Percentiles rank a stretch among this genome's conserved stretches.
These are phyloP conservation scores for Ptychadena robeensis DNA, from an alignment of 2,797 vertebrate species.

Conservation along the genomic window DNA sequence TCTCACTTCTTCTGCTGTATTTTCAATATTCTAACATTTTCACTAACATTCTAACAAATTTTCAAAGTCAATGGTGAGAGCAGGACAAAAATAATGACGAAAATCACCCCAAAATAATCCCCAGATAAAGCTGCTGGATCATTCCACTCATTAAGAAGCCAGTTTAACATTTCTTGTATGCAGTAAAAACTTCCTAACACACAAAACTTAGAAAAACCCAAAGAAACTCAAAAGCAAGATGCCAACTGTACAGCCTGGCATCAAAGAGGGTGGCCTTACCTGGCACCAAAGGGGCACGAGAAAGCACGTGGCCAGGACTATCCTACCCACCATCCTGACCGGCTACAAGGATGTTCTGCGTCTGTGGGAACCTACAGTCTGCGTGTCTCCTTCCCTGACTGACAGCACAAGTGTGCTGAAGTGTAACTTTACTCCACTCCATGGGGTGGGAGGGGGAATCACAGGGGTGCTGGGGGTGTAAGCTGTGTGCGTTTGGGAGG, in stretches of 20 bases:
- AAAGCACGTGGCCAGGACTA: conserved; percentile 67
- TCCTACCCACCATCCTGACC: conserved; percentile 64
- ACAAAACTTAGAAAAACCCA: background rate
- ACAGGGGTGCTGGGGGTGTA: conserved; percentile 26
- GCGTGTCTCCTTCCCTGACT: conserved; percentile 65
- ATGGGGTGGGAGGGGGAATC: conserved; percentile 66
- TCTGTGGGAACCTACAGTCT: conserved; percentile 25
- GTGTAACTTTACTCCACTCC: conserved; percentile 66
- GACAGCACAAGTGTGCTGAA: conserved; percentile 77
- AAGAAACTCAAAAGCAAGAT: no score
- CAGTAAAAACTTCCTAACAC: background rate
- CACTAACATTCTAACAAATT: no score
- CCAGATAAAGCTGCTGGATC: no score
- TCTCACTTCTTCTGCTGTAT: no score
- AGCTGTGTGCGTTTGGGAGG: conserved; percentile 7
- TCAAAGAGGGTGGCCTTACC: conserved; percentile 67
- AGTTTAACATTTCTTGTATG: background rate
- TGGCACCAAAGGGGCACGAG: conserved; percentile 66
- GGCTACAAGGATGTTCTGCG: conserved; percentile 16
- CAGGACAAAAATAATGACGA: no score
- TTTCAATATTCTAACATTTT: no score
- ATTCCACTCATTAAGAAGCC: no score
- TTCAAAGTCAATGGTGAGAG: no score
- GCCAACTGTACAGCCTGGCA: background rate
- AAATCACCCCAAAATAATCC: no score